These are phyloP conservation scores for Fregata magnificens DNA, from an alignment of 2,113 vertebrate species.

Conservation along the genomic window DNA sequence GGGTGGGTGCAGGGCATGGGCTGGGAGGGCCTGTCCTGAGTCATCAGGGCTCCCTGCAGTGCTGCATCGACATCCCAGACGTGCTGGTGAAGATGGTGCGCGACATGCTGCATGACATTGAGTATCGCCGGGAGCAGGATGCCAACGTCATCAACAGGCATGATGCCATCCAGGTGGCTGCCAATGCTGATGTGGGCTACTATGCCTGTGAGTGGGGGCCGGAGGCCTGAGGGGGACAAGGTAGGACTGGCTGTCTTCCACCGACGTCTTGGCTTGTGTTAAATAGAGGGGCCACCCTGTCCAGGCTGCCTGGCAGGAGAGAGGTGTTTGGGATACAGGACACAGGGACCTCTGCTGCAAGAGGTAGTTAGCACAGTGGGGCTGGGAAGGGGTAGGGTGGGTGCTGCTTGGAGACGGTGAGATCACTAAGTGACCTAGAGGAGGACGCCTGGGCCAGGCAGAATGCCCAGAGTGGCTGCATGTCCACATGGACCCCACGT, in stretches of 20 bases:
- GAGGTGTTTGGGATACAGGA: background rate
- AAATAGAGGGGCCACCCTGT: background rate
- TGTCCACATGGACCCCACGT: rapidly evolving
- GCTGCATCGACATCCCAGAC: constrained; percentile 68
- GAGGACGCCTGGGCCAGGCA: no score
- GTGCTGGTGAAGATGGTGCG: constrained; percentile 64
- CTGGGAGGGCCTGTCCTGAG: no score
- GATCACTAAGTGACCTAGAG: no score
- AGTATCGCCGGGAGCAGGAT: constrained; percentile 74
- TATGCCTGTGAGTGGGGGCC: constrained; percentile 67
- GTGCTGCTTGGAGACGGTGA: no score
- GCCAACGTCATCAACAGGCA: constrained; percentile 65
- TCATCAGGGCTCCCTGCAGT: constrained; percentile 10
- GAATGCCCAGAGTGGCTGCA: background rate
- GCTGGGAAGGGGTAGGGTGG: background rate
- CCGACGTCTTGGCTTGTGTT: background rate
- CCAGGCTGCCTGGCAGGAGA: no score
- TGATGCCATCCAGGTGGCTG: constrained; percentile 73
- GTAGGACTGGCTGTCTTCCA: no score
- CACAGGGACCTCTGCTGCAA: background rate
- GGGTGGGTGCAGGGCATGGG: background rate
- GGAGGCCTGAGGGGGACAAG: background rate
- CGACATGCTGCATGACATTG: constrained; percentile 73
- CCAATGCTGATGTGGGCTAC: constrained; percentile 76
- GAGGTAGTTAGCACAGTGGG: no score